Conservation (phyloP, 1,140 invertebrate species). For the Leucophenga varia region DNA sequence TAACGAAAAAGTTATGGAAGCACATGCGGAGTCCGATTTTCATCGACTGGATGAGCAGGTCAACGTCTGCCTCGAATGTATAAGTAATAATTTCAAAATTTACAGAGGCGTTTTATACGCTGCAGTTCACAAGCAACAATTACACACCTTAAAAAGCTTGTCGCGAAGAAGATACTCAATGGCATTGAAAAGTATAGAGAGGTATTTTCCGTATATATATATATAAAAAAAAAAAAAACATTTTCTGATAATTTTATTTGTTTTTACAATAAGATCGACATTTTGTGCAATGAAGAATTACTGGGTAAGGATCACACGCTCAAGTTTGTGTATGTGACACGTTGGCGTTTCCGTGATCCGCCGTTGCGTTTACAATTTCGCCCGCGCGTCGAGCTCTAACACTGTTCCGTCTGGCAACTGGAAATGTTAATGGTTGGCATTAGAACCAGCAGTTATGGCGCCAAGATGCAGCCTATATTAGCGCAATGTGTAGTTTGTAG, state of each 20-base stretch:
- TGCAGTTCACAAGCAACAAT: slow-evolving; percentile 96
- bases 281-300: slow-evolving; percentile 97
- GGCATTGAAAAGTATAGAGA: slow-evolving; percentile 92
- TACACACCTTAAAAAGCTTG: slow-evolving; percentile 95
- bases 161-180: slow-evolving; percentile 93
- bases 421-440: not conserved
- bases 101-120: slow-evolving; percentile 87
- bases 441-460: not conserved
- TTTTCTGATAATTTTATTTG: slow-evolving; percentile 1
- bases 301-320: slow-evolving; percentile 98
- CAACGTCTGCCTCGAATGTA: slow-evolving; percentile 86
- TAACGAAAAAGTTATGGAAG: slow-evolving; percentile 56
- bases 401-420: slow-evolving; percentile 28
- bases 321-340: slow-evolving; percentile 97
- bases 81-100: slow-evolving; percentile 79
- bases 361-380: slow-evolving; percentile 82
- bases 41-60: slow-evolving; percentile 96
- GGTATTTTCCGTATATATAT: slow-evolving; percentile 58
- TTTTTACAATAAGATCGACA: slow-evolving; percentile 86
- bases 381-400: slow-evolving; percentile 63
- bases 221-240: not conserved
- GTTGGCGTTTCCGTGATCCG: slow-evolving; percentile 94
- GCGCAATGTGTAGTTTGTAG: slow-evolving; percentile 44
- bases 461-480: slow-evolving; percentile 3
- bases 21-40: slow-evolving; percentile 84